A percentile compares a stretch with the other conserved stretches of the same genome.
Evolutionary conservation across 2,113 vertebrate genomes (phyloP).

Genomic region (Ameiurus melas): DNA sequence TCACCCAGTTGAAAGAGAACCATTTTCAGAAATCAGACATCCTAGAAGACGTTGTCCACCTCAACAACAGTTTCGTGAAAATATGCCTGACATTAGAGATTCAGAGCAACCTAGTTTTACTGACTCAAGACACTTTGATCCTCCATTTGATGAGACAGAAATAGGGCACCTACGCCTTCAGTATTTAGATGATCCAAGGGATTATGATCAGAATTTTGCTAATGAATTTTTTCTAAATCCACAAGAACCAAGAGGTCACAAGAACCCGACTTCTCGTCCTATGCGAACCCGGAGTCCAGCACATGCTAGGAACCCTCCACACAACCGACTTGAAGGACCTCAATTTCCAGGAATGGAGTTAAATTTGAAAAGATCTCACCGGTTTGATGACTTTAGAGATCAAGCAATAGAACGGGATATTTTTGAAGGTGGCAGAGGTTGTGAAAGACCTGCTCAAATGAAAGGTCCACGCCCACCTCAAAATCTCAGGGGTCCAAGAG

Average conservation of each 20-base stretch:
- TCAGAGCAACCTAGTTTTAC: neutral
- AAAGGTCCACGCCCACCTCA: constrained; percentile 39
- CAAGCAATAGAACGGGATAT: constrained; percentile 1
- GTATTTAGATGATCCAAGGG: neutral
- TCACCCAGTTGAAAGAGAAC: constrained; percentile 65
- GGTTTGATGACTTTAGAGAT: constrained; percentile 27
- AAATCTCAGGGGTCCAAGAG: constrained; percentile 70
- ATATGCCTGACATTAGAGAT: constrained; percentile 15
- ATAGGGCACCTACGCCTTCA: neutral
- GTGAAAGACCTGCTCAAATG: constrained; percentile 8
- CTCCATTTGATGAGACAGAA: constrained; percentile 22
- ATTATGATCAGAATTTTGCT: neutral
- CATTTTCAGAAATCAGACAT: constrained; percentile 63
- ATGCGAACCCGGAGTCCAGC: neutral
- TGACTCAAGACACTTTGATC: neutral
- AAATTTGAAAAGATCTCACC: constrained; percentile 35
- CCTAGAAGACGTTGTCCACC: constrained; percentile 46
- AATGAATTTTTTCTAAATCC: constrained; percentile 3
- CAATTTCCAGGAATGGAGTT: constrained; percentile 41
- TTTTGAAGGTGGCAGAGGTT: neutral
- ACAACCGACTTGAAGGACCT: constrained; percentile 58
- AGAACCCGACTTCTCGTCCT: neutral
- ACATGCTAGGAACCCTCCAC: constrained; percentile 7
- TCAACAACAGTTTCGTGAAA: constrained; percentile 2
- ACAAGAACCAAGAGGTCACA: constrained; percentile 9